Percentiles rank a stretch among this genome's conserved stretches.
Evolutionary conservation across 2,113 vertebrate genomes (phyloP).

Genomic region (Morone chrysops): DNA sequence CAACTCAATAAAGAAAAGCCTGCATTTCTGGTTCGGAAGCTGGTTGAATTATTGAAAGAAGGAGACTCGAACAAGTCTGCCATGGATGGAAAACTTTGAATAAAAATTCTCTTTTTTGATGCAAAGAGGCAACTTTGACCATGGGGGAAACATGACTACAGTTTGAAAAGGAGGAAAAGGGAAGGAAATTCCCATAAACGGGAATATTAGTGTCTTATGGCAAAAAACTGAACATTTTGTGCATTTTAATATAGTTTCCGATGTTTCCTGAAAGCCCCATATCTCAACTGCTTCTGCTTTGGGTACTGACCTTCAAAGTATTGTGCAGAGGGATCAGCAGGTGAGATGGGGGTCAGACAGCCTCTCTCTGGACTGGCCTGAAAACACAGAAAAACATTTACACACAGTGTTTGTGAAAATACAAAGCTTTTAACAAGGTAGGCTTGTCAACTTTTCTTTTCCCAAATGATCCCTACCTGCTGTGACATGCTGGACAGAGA

Average conservation of each 20-base stretch:
- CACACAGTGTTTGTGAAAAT: not conserved
- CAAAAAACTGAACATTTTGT: too few species aligned
- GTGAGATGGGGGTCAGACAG: constrained; percentile 88
- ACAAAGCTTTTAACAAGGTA: not conserved
- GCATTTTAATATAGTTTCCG: not conserved
- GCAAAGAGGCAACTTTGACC: too few species aligned
- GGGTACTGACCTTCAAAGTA: constrained; percentile 92
- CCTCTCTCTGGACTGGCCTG: constrained; percentile 95
- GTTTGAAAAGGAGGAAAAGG: too few species aligned
- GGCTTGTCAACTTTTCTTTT: not conserved
- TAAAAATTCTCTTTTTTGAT: too few species aligned
- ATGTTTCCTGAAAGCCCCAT: not conserved
- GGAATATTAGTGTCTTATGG: too few species aligned
- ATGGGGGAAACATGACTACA: too few species aligned
- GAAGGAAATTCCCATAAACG: too few species aligned
- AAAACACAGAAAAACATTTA: constrained; percentile 41
- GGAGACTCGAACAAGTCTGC: too few species aligned
- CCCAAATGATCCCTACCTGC: constrained; percentile 74
- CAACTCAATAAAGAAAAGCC: too few species aligned
- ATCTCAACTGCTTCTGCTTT: not conserved
- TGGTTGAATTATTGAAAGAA: too few species aligned
- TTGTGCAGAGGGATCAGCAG: constrained; percentile 89
- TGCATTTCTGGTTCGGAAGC: too few species aligned
- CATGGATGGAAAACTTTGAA: too few species aligned
- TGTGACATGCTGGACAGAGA: constrained; percentile 91